These are phyloP conservation scores for Aplidium turbinatum DNA, from an alignment of 23 tunicate genomes.

Conservation along the genomic window DNA sequence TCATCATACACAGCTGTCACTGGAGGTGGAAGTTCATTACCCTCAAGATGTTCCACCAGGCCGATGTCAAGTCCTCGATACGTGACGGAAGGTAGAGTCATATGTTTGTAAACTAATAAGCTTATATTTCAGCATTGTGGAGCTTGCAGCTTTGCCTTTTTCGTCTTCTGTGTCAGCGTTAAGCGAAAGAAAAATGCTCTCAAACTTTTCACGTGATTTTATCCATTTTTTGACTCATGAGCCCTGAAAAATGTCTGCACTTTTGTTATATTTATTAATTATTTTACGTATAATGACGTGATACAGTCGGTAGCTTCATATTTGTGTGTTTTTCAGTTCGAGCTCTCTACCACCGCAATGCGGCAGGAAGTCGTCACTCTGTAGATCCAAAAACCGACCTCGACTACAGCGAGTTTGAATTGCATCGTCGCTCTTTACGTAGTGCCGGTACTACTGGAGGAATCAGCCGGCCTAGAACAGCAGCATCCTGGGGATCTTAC, in stretches of 20 bases:
- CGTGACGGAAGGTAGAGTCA: constrained; percentile 37
- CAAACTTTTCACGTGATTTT: too few relatives aligned
- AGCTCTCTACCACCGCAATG: constrained; percentile 1
- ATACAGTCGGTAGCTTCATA: too few relatives aligned
- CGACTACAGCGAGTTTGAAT: constrained; percentile 9
- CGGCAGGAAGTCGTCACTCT: constrained; percentile 10
- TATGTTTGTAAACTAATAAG: too few relatives aligned
- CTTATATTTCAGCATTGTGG: too few relatives aligned
- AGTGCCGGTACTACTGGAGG: constrained; percentile 44
- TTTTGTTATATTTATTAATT: too few relatives aligned
- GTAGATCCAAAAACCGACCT: constrained; percentile 12
- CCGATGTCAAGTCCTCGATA: constrained; percentile 64
- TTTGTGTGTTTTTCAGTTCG: constrained; percentile 18
- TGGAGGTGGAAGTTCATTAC: neutral
- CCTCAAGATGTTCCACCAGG: constrained; percentile 31
- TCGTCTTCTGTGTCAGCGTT: too few relatives aligned
- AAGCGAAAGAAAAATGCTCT: too few relatives aligned
- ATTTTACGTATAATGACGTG: too few relatives aligned
- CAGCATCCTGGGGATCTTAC: constrained; percentile 66
- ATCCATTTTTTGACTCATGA: too few relatives aligned
- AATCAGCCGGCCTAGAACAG: constrained; percentile 56
- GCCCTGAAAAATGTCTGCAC: too few relatives aligned
- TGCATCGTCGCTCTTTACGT: constrained; percentile 10
- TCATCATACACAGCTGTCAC: constrained; percentile 7
- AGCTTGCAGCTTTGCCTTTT: too few relatives aligned